Percentiles rank a stretch among this genome's conserved stretches.
These are phyloP conservation scores for Oreochromis niloticus DNA, from an alignment of 2,113 vertebrate genomes.

Conservation along the genomic window DNA sequence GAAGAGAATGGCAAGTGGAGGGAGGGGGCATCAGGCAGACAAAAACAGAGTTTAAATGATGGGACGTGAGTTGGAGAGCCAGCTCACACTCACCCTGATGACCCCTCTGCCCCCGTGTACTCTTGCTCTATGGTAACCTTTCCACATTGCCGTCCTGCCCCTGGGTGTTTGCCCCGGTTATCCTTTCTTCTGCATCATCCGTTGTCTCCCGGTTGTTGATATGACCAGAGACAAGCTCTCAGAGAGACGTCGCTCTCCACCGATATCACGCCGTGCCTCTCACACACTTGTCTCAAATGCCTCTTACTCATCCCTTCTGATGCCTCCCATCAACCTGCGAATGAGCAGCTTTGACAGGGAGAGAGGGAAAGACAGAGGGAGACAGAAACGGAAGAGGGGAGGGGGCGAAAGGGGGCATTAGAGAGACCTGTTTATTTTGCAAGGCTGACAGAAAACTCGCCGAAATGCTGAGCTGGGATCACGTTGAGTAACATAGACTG, in stretches of 20 bases:
- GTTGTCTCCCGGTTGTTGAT: constrained; percentile 44
- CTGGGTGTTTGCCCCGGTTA: constrained; percentile 55
- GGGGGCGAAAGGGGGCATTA: constrained; percentile 33
- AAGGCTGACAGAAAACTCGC: constrained; percentile 67
- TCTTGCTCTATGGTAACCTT: constrained; percentile 2
- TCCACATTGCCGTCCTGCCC: constrained; percentile 28
- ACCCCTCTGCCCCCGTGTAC: constrained; percentile 19
- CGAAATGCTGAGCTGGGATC: constrained; percentile 53
- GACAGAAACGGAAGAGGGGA: constrained; percentile 7
- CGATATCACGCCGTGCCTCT: constrained; percentile 47
- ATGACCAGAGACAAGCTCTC: constrained; percentile 63
- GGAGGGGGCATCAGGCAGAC: neutral
- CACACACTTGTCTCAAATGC: constrained; percentile 59
- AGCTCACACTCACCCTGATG: constrained; percentile 52
- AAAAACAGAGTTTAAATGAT: constrained; percentile 54
- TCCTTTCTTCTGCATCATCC: constrained; percentile 54
- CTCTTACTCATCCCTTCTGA: constrained; percentile 65
- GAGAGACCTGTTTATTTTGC: constrained; percentile 64
- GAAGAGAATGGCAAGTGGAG: constrained; percentile 14
- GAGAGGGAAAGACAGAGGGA: constrained; percentile 20
- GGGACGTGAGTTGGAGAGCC: constrained; percentile 56
- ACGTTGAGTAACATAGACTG: constrained; percentile 50
- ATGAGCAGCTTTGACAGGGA: constrained; percentile 67
- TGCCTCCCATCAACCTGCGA: constrained; percentile 53
- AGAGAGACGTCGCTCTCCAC: constrained; percentile 59